Conservation (phyloP, 2,888 invertebrate species). For the Chymomyza procnemis region DNA sequence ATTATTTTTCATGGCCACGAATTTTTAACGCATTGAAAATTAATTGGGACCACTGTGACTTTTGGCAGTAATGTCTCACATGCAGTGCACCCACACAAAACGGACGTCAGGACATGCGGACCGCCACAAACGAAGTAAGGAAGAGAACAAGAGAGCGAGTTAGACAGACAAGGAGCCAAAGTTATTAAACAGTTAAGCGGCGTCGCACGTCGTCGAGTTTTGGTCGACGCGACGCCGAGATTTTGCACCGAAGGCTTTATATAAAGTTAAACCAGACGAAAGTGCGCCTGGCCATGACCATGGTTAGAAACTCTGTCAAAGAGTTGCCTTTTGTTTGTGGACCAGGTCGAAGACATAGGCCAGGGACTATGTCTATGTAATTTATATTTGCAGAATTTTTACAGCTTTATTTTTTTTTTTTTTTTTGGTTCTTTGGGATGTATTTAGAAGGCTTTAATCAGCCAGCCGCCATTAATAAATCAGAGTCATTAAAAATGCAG, state of each 20-base stretch:
- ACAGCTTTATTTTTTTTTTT: slow-evolving; percentile 18
- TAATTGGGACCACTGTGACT: background rate
- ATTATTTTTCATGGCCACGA: no score
- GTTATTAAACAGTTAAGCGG: slow-evolving; percentile 72
- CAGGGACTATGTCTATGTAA: slow-evolving; percentile 52
- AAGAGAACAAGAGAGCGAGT: slow-evolving; percentile 11
- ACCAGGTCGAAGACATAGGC: slow-evolving; percentile 54
- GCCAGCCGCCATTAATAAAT: slow-evolving; percentile 77
- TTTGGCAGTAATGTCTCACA: background rate
- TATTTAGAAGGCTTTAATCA: slow-evolving; percentile 72
- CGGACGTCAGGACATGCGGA: background rate
- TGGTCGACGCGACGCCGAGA: slow-evolving; percentile 40
- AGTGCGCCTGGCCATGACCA: background rate
- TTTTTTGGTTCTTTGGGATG: slow-evolving; percentile 12
- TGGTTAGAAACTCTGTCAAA: slow-evolving; percentile 3
- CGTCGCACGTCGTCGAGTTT: slow-evolving; percentile 71
- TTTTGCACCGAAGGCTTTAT: slow-evolving; percentile 24
- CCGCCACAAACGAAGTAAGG: no score
- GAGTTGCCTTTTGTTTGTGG: slow-evolving; percentile 48
- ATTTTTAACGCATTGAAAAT: no score
- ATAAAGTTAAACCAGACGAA: background rate
- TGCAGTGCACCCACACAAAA: slow-evolving; percentile 10
- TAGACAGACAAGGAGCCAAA: slow-evolving; percentile 53
- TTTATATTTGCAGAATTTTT: slow-evolving; percentile 54
- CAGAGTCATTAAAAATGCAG: slow-evolving; percentile 78